Evolutionary conservation across 2,888 invertebrate genomes (phyloP), one percentile per base, ranked within the genome.

Genomic region (Drosophila planitibia): DNA sequence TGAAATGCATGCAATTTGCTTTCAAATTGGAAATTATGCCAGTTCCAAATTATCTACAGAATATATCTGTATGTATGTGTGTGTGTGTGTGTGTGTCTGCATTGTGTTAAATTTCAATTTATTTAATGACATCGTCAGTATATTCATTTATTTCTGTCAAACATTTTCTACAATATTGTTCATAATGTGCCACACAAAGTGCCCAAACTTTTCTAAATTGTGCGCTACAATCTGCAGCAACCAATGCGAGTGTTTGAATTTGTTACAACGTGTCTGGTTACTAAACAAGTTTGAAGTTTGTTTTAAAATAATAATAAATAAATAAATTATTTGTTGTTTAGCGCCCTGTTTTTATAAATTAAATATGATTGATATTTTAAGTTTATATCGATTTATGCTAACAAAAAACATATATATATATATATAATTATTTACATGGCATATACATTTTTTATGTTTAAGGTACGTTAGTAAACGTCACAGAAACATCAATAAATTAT

Each of bases 91-190:
- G 47, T 58, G 59, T 28, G 67, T 30, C 64, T 66, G 30, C n/a
- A 41, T 65, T 79, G 61, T 60, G 58, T 76, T 62, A 71, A 77
- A 82, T 84, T 83, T 82, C 81, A 84, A 86, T 89, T 87, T 80
- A 51, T 69, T 60, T 79, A 87, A 87, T 89, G 88, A 79, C 77
- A 72, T 81, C 81, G 83, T 89, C 88, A 81, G 76, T 62, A 79
- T 79, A 74, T 82, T 69, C 85, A 87, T 87, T 87, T 77, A 74
- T 85, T 77, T 71, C 77, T 77, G 83, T 82, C 74, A 81, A 70
- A 76, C 69, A 73, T 49, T 39, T 65, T 37, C 5, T 28, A 76
- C 65, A 60, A 70, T 70, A 28, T 55, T 64, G 19, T 28, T 33
- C 52, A 51, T 49, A 33, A 61, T 65, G 53, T 33, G 49, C 41